Evolutionary conservation across 2,888 invertebrate genomes (phyloP).

Genomic region (Ophion ellenae): DNA sequence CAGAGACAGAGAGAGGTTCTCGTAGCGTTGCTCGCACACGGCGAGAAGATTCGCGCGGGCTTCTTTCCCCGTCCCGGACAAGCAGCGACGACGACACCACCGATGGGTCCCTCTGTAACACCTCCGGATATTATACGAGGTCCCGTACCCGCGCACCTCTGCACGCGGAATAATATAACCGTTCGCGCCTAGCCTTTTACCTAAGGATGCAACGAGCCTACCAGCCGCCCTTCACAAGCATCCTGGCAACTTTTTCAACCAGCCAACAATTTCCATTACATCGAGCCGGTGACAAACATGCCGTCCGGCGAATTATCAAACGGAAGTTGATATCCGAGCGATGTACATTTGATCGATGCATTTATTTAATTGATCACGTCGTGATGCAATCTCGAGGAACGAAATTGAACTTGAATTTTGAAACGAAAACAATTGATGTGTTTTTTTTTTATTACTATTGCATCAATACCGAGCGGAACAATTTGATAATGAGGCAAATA

Average conservation of each 20-base stretch:
- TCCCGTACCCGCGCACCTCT: slow-evolving; percentile 71
- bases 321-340: not conserved
- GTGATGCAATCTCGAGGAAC: too few relatives aligned
- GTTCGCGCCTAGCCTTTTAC: slow-evolving; percentile 54
- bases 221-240: too few relatives aligned
- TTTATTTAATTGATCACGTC: too few relatives aligned
- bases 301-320: not conserved
- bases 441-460: too few relatives aligned
- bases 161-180: slow-evolving; percentile 59
- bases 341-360: not conserved
- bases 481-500: too few relatives aligned
- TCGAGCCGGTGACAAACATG: not conserved
- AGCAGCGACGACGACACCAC: slow-evolving; percentile 50
- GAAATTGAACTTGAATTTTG: too few relatives aligned
- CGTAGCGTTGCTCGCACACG: slow-evolving; percentile 35
- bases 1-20: not conserved
- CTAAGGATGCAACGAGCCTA: slow-evolving; percentile 14
- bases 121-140: slow-evolving; percentile 79
- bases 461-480: too few relatives aligned
- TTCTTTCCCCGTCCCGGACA: slow-evolving; percentile 47
- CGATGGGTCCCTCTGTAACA: slow-evolving; percentile 72
- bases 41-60: slow-evolving; percentile 54
- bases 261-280: not conserved
- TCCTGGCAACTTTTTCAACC: not conserved
- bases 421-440: too few relatives aligned